A percentile compares a stretch with the other conserved stretches of the same genome.
These are phyloP conservation scores for Steromphala cineraria DNA, from an alignment of 2,888 invertebrate species.

Conservation along the genomic window DNA sequence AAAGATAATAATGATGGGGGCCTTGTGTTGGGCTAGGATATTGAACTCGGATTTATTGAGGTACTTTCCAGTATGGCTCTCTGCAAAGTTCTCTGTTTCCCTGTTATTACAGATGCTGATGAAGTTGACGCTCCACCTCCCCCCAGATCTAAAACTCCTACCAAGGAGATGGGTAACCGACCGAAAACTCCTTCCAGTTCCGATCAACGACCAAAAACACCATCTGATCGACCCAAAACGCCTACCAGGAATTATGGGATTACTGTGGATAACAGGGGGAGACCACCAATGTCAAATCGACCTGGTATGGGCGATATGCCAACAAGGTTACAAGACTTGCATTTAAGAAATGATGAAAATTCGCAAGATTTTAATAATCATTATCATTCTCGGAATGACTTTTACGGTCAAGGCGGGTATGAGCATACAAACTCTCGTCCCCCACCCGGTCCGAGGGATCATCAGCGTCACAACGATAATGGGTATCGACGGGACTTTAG, in stretches of 20 bases:
- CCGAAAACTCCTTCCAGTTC: constrained; percentile 30
- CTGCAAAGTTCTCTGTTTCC: constrained; percentile 31
- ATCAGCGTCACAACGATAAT: constrained; percentile 33
- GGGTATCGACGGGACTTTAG: constrained; percentile 26
- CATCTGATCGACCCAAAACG: constrained; percentile 56
- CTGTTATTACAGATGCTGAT: constrained; percentile 35
- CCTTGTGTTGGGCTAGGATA: not conserved
- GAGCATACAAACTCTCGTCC: constrained; percentile 49
- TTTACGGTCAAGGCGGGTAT: constrained; percentile 38
- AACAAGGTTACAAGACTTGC: constrained; percentile 26
- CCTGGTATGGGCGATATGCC: constrained; percentile 41
- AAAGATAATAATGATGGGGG: constrained; percentile 9
- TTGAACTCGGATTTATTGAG: not conserved
- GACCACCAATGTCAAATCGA: constrained; percentile 41
- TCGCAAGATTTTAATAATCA: constrained; percentile 40
- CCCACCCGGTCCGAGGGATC: constrained; percentile 61
- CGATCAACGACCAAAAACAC: constrained; percentile 24
- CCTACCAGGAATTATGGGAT: constrained; percentile 53
- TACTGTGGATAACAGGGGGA: constrained; percentile 40
- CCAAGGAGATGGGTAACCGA: constrained; percentile 9
- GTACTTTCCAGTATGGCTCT: constrained; percentile 22
- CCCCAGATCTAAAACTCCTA: constrained; percentile 12
- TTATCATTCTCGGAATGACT: constrained; percentile 50
- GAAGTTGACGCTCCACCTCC: constrained; percentile 26
- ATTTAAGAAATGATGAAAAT: constrained; percentile 37